Percentiles rank a stretch among this genome's conserved stretches.
Evolutionary conservation across 2,888 invertebrate species (phyloP).

Genomic region (Idaea dimidiata): DNA sequence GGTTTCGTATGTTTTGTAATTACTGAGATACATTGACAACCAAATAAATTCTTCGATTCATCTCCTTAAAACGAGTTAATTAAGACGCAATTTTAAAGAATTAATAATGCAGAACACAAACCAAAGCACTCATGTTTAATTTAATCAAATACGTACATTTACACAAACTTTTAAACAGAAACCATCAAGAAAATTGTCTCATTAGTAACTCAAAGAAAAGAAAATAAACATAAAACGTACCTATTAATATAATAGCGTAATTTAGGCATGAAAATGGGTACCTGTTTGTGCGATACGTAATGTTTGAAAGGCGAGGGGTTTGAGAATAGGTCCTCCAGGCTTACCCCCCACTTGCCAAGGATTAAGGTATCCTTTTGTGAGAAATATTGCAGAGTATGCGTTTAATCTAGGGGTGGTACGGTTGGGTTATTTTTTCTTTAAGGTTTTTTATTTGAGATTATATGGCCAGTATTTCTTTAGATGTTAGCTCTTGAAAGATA

Average conservation of each 20-base stretch:
- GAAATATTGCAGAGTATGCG: conserved; percentile 77
- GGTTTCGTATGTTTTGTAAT: too few species aligned
- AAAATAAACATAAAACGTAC: neutral
- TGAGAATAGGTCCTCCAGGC: conserved; percentile 54
- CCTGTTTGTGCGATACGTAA: neutral
- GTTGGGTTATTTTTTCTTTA: conserved; percentile 64
- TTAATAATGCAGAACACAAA: neutral
- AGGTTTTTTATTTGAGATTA: conserved; percentile 46
- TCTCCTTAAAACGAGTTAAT: neutral
- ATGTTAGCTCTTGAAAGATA: neutral
- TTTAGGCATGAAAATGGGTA: conserved; percentile 5
- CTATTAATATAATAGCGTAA: conserved; percentile 13
- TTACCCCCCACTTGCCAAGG: conserved; percentile 71
- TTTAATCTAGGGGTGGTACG: conserved; percentile 70
- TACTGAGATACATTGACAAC: too few species aligned
- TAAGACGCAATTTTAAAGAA: neutral
- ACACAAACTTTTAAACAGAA: neutral
- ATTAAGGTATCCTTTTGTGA: conserved; percentile 79
- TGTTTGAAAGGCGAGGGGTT: conserved; percentile 44
- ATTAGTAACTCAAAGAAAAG: neutral
- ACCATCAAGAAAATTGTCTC: conserved; percentile 1
- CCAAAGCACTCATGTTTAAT: neutral
- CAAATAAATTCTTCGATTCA: too few species aligned
- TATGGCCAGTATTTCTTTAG: conserved; percentile 48
- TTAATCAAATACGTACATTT: neutral